Percentiles rank a stretch among this genome's conserved stretches.
Evolutionary conservation across 2,113 vertebrate species (phyloP).

Genomic region (Pteronura brasiliensis): DNA sequence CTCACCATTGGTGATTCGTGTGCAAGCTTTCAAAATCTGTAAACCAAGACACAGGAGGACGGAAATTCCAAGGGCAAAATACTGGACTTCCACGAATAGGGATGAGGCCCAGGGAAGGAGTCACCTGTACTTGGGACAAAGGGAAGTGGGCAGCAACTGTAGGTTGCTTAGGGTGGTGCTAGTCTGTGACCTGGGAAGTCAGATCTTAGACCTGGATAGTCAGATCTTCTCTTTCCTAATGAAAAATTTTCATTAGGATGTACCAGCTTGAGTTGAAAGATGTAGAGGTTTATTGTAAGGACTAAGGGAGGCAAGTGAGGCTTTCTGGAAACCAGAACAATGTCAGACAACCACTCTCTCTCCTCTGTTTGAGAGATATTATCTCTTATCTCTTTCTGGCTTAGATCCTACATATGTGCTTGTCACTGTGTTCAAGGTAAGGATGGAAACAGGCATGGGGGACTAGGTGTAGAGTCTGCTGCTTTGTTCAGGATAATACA

Average conservation of each 20-base stretch:
- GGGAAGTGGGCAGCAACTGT: neutral
- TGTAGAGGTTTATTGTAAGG: neutral
- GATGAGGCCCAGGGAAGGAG: neutral
- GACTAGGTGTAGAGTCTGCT: fast-evolving
- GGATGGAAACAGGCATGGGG: neutral
- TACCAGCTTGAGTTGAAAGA: neutral
- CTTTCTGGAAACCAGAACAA: neutral
- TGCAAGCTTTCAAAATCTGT: neutral
- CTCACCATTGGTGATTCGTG: neutral
- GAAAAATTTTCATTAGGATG: neutral
- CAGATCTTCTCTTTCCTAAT: neutral
- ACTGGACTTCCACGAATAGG: neutral
- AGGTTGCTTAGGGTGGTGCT: neutral
- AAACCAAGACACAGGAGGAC: neutral
- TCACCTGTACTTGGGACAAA: neutral
- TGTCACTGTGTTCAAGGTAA: neutral
- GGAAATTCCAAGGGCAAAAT: no score
- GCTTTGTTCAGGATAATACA: neutral
- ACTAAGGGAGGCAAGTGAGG: neutral
- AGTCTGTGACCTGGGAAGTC: neutral
- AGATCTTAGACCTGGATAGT: no score
- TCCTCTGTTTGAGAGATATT: neutral
- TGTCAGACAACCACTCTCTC: neutral
- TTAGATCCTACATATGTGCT: neutral
- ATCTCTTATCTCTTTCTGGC: neutral